Conservation (phyloP, 2,797 vertebrate species). For the Poecilia wingei region DNA sequence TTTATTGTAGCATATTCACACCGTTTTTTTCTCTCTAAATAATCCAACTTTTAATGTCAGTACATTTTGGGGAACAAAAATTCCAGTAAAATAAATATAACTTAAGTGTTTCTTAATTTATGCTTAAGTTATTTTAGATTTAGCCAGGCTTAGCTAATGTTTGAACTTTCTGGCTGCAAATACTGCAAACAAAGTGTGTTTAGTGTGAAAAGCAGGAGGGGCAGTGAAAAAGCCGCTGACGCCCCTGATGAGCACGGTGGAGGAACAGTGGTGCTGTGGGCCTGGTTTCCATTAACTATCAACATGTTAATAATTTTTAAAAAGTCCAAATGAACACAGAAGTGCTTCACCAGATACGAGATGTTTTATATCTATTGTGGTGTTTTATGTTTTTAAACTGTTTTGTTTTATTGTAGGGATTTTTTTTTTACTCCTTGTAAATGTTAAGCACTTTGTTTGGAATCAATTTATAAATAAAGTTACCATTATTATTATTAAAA, state of each 20-base stretch:
- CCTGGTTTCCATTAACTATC: background rate
- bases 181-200: background rate
- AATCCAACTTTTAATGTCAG: background rate
- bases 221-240: background rate
- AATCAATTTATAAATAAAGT: too few species aligned
- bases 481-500: too few species aligned
- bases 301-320: background rate
- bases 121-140: background rate
- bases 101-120: background rate
- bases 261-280: background rate
- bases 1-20: background rate
- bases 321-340: background rate
- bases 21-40: background rate
- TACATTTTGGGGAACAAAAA: background rate
- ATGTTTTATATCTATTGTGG: background rate
- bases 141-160: background rate
- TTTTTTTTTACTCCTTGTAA: too few species aligned
- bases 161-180: background rate
- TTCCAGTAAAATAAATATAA: background rate
- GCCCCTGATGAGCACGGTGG: background rate
- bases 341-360: background rate
- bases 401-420: background rate
- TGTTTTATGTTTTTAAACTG: too few species aligned
- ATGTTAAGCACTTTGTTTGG: too few species aligned
- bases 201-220: background rate